phyloP scores from a whole-genome alignment of 2,113 vertebrate genomes.

The Aphelocoma coerulescens region DNA sequence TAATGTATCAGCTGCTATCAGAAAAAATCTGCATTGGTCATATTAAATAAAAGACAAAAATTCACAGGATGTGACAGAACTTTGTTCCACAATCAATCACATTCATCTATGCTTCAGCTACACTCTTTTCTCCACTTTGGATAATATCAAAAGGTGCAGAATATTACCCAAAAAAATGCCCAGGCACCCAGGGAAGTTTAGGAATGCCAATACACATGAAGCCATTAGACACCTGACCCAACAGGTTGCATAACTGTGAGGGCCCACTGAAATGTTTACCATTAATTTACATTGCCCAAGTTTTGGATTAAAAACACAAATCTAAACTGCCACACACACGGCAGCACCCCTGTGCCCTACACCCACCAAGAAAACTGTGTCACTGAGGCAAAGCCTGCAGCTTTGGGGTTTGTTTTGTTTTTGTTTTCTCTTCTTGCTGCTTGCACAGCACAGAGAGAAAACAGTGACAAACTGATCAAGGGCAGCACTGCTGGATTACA shows the following conservation, averaged over 20 bases:
- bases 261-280: background rate
- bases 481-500: background rate
- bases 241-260: background rate
- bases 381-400: background rate
- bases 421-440: background rate
- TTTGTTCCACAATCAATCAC: background rate
- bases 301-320: background rate
- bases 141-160: background rate
- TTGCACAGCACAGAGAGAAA: background rate
- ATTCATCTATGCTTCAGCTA: background rate
- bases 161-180: background rate
- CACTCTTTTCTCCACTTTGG: background rate
- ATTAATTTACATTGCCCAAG: rapidly evolving
- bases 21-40: background rate
- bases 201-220: background rate
- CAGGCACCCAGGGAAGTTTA: background rate
- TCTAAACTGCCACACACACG: background rate
- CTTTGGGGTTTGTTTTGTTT: background rate
- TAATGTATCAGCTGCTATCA: background rate
- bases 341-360: background rate
- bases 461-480: background rate
- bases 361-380: background rate
- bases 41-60: background rate
- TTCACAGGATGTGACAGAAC: background rate
- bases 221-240: background rate